Percentiles rank a stretch among this genome's conserved stretches.
phyloP scores from a whole-genome alignment of 1,140 invertebrate species.

The Bathynomus jamesi region DNA sequence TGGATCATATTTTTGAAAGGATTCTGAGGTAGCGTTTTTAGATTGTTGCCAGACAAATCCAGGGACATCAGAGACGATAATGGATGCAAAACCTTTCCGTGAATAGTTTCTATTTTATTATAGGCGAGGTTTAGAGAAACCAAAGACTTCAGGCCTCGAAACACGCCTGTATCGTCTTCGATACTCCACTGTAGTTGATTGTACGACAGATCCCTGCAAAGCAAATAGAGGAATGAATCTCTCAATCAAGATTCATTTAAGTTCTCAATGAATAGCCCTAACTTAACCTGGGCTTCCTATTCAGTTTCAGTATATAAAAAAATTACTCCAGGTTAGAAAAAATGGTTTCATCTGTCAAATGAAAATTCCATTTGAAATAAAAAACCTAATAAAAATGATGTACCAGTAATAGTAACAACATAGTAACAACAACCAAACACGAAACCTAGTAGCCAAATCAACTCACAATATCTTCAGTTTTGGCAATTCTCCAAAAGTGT shows the following conservation, averaged over 20 bases:
- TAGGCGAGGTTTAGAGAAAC: constrained; percentile 61
- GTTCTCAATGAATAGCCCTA: no score
- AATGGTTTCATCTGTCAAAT: no score
- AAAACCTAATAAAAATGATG: no score
- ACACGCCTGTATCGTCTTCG: constrained; percentile 74
- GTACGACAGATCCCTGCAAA: constrained; percentile 55
- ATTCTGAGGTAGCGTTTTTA: constrained; percentile 59
- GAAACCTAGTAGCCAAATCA: no score
- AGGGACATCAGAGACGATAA: constrained; percentile 55
- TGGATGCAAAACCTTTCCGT: constrained; percentile 19
- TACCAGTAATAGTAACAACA: no score
- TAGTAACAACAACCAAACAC: no score
- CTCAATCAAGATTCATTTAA: no score
- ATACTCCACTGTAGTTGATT: constrained; percentile 84
- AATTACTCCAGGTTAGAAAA: no score
- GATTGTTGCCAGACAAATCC: constrained; percentile 70
- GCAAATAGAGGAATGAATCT: not conserved
- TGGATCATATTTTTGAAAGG: constrained; percentile 60
- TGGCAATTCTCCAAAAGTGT: constrained; percentile 4
- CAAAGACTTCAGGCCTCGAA: constrained; percentile 63
- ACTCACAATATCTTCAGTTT: constrained; percentile 10
- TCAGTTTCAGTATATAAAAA: no score
- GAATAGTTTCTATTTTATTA: constrained; percentile 33
- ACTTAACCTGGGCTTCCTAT: no score
- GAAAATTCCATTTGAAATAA: no score